phyloP scores from a whole-genome alignment of 2,888 invertebrate genomes.

The Micropterix aruncella region DNA sequence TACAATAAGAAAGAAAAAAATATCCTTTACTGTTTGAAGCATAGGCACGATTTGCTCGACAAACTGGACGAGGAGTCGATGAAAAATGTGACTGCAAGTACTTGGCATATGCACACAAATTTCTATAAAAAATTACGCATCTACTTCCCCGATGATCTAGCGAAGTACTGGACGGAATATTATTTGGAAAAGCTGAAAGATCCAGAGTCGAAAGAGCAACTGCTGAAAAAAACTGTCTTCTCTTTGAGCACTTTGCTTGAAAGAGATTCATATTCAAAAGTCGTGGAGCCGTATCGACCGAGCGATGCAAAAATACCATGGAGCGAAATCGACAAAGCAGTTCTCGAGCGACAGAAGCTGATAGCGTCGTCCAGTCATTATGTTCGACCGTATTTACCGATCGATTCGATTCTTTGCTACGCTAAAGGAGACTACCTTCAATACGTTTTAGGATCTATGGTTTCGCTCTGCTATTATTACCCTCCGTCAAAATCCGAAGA shows the following conservation, averaged over 20 bases:
- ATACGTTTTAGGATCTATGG: not conserved
- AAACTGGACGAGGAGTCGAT: not conserved
- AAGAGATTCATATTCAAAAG: not conserved
- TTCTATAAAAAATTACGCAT: not conserved
- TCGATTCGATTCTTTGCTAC: not conserved
- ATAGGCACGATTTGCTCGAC: not conserved
- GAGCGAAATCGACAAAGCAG: not conserved
- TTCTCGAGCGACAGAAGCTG: not conserved
- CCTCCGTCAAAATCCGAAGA: not conserved
- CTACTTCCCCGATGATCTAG: not conserved
- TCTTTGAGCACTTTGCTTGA: not conserved
- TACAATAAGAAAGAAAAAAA: not conserved
- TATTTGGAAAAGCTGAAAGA: not conserved
- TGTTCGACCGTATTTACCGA: not conserved
- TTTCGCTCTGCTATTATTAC: not conserved
- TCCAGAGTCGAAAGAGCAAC: not conserved
- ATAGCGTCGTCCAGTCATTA: not conserved
- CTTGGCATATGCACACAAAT: not conserved
- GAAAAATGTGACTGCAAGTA: not conserved
- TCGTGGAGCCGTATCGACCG: not conserved
- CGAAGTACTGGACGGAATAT: not conserved
- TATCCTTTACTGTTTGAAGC: not conserved
- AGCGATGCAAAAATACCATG: not conserved
- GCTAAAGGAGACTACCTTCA: not conserved
- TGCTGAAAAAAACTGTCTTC: no score